Base-by-base conservation (phyloP, 2,113 vertebrate genomes). In the Papio anubis region DNA sequence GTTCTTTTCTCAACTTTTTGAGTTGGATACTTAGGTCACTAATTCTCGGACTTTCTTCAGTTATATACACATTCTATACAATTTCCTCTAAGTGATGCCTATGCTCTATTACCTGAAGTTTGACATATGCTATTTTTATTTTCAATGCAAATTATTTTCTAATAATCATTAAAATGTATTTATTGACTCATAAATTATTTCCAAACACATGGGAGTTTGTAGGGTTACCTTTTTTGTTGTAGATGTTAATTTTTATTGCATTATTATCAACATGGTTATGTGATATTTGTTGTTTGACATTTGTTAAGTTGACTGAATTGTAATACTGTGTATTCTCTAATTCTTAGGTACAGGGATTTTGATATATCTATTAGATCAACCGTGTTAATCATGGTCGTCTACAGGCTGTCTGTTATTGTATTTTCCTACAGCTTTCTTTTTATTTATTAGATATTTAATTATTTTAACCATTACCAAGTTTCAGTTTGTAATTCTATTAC, bases 161-260 rank as follows among this genome's bases (percentile, higher is more conserved):
- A 66, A 61, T 92, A 48, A 94, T 87, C 70, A 59, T 82, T 94
- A 59, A 94, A 86, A 70, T 93, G 55, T 5, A n/a, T 88, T 64
- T 78, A 50, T 68, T 85, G 57, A 66, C 10, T 2, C 64, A 88
- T 52, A 52, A 45, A 94, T 64, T 84, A 81, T 90, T 97, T 92
- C 66, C 82, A 90, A 92, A 79, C 38, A 81, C 30, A 48, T 61
- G 11, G 38, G 68, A 83, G 27, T 64, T 81, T 78, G 23, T 86
- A 48, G n/a, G 14, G 23, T 76, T 96, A 66, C 20, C 3, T 35
- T 76, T 79, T 70, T 50, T 45, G 80, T 90, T 48, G 48, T 14
- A 84, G 57, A 89, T 32, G 92, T 92, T 61, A n/a, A 85, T 85
- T 96, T 85, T 50, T 52, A n/a, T 82, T 88, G 21, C 11, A 48